Evolutionary conservation across 2,113 vertebrate species (phyloP).

Genomic region (Microcebus lehilahytsara): DNA sequence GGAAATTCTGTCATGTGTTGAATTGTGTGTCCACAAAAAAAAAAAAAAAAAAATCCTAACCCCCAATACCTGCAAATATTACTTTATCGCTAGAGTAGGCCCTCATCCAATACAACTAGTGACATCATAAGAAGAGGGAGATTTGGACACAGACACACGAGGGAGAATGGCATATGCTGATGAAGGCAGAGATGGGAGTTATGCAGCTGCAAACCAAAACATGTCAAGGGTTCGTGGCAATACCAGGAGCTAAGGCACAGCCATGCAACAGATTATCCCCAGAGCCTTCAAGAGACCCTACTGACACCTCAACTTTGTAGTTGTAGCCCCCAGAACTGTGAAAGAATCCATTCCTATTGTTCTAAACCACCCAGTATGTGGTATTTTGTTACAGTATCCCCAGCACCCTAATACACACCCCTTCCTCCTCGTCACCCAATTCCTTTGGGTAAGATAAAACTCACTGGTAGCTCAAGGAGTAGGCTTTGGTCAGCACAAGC

Average conservation of each 20-base stretch:
- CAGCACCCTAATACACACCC: not conserved
- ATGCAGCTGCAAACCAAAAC: not conserved
- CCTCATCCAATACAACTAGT: not conserved
- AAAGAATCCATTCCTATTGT: not conserved
- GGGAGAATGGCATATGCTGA: not conserved
- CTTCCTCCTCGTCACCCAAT: not conserved
- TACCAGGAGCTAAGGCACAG: not conserved
- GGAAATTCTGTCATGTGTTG: not conserved
- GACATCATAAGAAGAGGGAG: not conserved
- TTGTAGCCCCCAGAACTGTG: not conserved
- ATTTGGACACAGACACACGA: not conserved
- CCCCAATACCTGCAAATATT: not conserved
- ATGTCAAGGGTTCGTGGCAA: not conserved
- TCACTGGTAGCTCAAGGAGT: not conserved
- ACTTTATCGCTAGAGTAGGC: not conserved
- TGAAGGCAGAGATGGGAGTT: not conserved
- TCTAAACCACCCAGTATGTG: not conserved
- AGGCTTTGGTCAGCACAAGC: not conserved
- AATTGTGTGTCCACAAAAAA: not conserved
- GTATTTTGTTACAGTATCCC: not conserved
- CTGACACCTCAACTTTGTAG: not conserved
- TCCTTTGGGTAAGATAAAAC: not conserved
- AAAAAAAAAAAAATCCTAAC: not conserved
- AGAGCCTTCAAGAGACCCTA: not conserved
- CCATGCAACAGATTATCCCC: not conserved